Evolutionary conservation across 1,140 invertebrate genomes (phyloP), one percentile per base, ranked within the genome.

Genomic region (Maconellicoccus hirsutus): DNA sequence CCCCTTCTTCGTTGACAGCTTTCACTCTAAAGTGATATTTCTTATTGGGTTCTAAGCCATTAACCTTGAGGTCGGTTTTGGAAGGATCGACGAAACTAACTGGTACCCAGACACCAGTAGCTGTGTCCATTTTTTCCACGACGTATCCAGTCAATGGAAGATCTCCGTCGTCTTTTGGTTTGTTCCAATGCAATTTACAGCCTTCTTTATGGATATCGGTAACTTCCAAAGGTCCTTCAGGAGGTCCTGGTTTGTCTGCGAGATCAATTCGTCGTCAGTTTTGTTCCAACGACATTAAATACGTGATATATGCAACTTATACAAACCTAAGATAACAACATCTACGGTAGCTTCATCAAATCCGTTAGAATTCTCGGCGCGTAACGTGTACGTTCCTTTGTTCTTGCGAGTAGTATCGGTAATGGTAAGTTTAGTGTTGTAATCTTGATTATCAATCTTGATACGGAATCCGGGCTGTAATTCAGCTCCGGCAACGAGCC

Each of bases 21-120:
- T 91, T 92, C 0, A 98, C 94, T 72, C 96, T 84, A 85, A 98
- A 98, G 75, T 96, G 89, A 77, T 97, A 98, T 59, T 94, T 93
- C 77, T 93, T 90, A 71, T 91, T 91, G 66, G 93, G 92, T 80
- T 94, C 90, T 14, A 99, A 82, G 52, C 94, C 90, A 70, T 88
- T 93, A 23, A 98, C 86, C 75, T 89, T 87, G 74, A 89, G 86
- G 75, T 95, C 91, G 0, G 90, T 90, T 76, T 91, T 91, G 71
- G 89, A 89, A 4, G 93, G 90, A 78, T 93, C 90, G n/a, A 89
- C 87, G 74, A 91, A 87, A 39, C 90, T 92, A 71, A 89, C 91
- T 29, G 92, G 91, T 33, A 89, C 85, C 89, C 92, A 94, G 81
- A 92, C 90, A 52, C 92, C 92, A 14, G 91, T 90, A 23, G 87